Conservation (phyloP, 2,797 vertebrate genomes). For the Typhlichthys eigenmanni region DNA sequence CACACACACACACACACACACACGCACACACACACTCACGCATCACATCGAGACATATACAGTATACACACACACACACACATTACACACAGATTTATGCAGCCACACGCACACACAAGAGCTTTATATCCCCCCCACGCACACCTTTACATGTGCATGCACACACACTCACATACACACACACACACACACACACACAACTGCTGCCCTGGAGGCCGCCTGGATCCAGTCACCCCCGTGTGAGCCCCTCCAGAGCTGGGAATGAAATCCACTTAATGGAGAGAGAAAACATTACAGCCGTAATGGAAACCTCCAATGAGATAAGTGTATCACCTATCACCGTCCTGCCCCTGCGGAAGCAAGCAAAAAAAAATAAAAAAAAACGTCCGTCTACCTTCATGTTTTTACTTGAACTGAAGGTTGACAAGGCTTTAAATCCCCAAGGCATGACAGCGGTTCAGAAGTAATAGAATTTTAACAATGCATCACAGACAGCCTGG, state of each 20-base stretch:
- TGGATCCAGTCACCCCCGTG: constrained; percentile 23
- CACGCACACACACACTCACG: neutral
- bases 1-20: neutral
- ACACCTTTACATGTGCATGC: too few species aligned
- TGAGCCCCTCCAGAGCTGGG: constrained; percentile 43
- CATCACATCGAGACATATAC: neutral
- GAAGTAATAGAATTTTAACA: constrained; percentile 26
- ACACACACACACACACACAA: too few species aligned
- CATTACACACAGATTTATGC: too few species aligned
- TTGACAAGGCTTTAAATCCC: constrained; percentile 41
- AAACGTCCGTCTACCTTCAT: constrained; percentile 26
- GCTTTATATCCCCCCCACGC: too few species aligned
- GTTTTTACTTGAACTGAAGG: constrained; percentile 38
- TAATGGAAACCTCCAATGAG: constrained; percentile 69
- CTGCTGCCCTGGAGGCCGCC: too few species aligned
- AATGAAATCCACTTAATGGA: constrained; percentile 80
- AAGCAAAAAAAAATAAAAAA: too few species aligned
- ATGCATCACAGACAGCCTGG: neutral
- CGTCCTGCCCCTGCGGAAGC: constrained; percentile 34
- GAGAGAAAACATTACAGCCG: constrained; percentile 66
- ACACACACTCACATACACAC: too few species aligned
- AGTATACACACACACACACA: too few species aligned
- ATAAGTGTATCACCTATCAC: constrained; percentile 67
- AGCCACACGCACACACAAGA: neutral
- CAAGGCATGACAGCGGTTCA: constrained; percentile 26